Evolutionary conservation across 2,888 invertebrate species (phyloP).

Genomic region (Mystacides longicornis): DNA sequence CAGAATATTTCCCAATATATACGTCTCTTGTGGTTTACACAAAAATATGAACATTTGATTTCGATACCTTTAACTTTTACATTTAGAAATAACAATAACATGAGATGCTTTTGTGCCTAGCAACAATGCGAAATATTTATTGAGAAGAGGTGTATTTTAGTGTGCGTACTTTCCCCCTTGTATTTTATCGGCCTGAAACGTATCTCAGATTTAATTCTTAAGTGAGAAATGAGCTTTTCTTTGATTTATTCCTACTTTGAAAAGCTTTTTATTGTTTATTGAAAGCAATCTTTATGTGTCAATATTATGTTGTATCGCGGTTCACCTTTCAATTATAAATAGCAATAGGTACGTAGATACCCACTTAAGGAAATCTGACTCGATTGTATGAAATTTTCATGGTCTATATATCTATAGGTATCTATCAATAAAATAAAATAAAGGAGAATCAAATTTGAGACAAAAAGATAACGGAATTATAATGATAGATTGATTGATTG

Average conservation of each 20-base stretch:
- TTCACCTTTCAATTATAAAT: no score
- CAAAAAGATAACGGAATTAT: no score
- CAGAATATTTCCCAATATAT: conserved; percentile 3
- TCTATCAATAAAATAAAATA: no score
- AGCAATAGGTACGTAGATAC: not conserved
- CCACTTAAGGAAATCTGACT: not conserved
- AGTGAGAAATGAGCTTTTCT: not conserved
- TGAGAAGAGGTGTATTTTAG: not conserved
- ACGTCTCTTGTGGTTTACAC: not conserved
- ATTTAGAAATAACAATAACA: not conserved
- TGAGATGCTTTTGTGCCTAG: not conserved
- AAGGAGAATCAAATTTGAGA: no score
- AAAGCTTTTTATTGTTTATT: no score
- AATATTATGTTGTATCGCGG: no score
- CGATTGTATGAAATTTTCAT: not conserved
- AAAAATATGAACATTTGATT: not conserved
- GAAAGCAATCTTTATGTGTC: no score
- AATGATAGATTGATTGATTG: no score
- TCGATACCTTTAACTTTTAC: not conserved
- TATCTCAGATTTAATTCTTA: not conserved
- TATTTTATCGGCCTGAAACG: not conserved
- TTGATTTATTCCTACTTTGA: not conserved
- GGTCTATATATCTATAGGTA: not conserved
- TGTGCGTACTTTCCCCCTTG: not conserved
- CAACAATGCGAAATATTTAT: not conserved